Conservation (phyloP, 2,797 vertebrate genomes). For the Petrocephalus sullivani region DNA sequence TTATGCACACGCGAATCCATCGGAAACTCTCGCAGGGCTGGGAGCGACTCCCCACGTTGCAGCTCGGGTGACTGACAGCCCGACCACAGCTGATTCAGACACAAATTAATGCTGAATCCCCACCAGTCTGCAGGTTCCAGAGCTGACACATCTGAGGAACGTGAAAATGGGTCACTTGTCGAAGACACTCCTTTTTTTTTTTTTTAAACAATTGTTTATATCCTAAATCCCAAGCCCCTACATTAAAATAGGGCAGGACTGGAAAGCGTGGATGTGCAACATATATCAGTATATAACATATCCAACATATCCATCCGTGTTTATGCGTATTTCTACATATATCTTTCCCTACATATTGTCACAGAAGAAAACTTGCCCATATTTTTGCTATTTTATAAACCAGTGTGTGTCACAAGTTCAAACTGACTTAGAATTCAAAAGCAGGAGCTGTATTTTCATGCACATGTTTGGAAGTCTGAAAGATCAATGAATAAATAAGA, state of each 20-base stretch:
- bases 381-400: neutral
- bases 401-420: neutral
- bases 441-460: neutral
- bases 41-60: neutral
- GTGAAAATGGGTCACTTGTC: slow-evolving; percentile 11
- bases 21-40: neutral
- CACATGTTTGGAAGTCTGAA: neutral
- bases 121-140: neutral
- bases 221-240: neutral
- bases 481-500: neutral
- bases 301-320: neutral
- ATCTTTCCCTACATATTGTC: neutral
- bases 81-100: neutral
- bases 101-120: slow-evolving; percentile 11
- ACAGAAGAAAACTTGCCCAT: neutral
- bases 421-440: neutral
- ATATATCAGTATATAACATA: neutral
- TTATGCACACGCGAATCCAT: slow-evolving; percentile 10
- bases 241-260: neutral
- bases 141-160: neutral
- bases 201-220: neutral
- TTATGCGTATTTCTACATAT: neutral
- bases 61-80: slow-evolving; percentile 6
- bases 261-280: neutral
- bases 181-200: neutral